Percentiles rank a stretch among this genome's conserved stretches.
Evolutionary conservation across 2,113 vertebrate species (phyloP).

Genomic region (Apaloderma vittatum): DNA sequence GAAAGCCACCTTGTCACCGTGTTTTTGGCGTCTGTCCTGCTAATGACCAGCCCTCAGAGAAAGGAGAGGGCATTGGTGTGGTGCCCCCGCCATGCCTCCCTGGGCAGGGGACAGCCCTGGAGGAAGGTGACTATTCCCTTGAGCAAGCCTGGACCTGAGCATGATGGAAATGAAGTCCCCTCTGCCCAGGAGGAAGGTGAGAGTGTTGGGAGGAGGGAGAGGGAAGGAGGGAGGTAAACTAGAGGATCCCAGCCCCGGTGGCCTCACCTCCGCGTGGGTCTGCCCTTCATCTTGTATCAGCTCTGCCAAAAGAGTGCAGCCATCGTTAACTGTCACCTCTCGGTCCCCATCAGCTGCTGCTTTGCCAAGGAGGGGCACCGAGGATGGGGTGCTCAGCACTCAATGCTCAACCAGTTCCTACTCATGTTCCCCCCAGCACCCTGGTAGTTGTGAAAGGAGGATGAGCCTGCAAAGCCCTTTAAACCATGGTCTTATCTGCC

Average conservation of each 20-base stretch:
- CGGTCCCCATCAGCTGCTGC: not conserved
- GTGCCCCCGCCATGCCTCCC: not conserved
- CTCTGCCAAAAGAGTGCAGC: not conserved
- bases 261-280: not conserved
- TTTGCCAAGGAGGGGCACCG: not conserved
- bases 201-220: not conserved
- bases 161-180: rapidly evolving
- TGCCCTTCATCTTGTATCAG: not conserved
- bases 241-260: not conserved
- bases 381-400: not conserved
- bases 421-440: rapidly evolving
- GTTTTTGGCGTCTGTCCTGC: not conserved
- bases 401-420: not conserved
- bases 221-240: not conserved
- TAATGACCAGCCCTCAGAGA: not conserved
- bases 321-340: not conserved
- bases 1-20: rapidly evolving
- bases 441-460: not conserved
- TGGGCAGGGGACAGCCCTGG: not conserved
- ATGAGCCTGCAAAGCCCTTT: not conserved
- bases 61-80: rapidly evolving
- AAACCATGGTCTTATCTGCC: not conserved
- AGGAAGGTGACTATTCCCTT: not conserved
- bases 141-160: not conserved
- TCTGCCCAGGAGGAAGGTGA: not conserved